A percentile compares a stretch with the other conserved stretches of the same genome.
Conservation (phyloP, 2,888 invertebrate genomes). For the Tetheella fluctuosa region DNA sequence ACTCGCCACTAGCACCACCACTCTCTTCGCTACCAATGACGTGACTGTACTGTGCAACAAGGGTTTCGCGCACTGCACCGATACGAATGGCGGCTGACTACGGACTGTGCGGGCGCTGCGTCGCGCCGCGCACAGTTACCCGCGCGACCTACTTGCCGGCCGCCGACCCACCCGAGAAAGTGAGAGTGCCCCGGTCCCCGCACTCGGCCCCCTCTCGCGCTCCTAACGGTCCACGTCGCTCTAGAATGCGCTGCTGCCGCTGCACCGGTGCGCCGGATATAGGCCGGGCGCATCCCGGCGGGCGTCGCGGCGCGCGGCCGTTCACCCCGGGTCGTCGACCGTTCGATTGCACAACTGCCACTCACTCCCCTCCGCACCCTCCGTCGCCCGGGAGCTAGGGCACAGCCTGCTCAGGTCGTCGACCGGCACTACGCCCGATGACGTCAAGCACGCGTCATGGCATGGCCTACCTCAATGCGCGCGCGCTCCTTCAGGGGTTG, state of each 20-base stretch:
- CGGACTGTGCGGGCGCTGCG: slow-evolving; percentile 82
- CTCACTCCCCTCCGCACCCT: slow-evolving; percentile 47
- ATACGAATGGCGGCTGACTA: slow-evolving; percentile 85
- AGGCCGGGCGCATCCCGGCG: slow-evolving; percentile 84
- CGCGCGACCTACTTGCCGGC: slow-evolving; percentile 91
- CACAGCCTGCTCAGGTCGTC: slow-evolving; percentile 67
- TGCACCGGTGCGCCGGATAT: slow-evolving; percentile 83
- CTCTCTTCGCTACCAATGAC: slow-evolving; percentile 72
- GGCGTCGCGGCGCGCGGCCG: slow-evolving; percentile 77
- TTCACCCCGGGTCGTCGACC: slow-evolving; percentile 82
- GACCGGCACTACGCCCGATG: slow-evolving; percentile 73
- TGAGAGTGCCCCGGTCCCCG: slow-evolving; percentile 81
- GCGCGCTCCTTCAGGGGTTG: slow-evolving; percentile 81
- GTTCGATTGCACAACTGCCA: slow-evolving; percentile 80
- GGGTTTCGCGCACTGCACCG: slow-evolving; percentile 72
- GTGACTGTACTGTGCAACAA: slow-evolving; percentile 60
- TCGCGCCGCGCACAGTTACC: slow-evolving; percentile 85
- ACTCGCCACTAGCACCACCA: slow-evolving; percentile 59
- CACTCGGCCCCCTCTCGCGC: slow-evolving; percentile 58
- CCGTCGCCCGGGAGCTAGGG: slow-evolving; percentile 68
- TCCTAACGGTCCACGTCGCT: slow-evolving; percentile 82
- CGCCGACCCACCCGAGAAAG: slow-evolving; percentile 87
- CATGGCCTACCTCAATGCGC: slow-evolving; percentile 85
- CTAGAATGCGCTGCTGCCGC: slow-evolving; percentile 79
- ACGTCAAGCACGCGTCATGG: slow-evolving; percentile 82